Conservation (phyloP, 2,797 vertebrate genomes). For the Gymnodraco acuticeps region DNA sequence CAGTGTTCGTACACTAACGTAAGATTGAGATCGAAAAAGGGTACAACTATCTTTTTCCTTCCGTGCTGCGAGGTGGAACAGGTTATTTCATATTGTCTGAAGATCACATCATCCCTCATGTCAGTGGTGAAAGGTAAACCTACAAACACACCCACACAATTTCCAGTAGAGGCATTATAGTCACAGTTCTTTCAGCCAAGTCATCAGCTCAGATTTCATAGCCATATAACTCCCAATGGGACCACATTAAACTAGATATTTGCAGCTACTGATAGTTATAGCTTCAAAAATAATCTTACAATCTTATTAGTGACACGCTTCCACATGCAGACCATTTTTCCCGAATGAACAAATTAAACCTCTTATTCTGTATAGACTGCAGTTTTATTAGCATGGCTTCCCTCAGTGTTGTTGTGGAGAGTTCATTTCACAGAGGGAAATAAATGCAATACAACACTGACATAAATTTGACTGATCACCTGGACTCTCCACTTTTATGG, state of each 20-base stretch:
- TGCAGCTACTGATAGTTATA: conserved; percentile 13
- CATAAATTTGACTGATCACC: conserved; percentile 63
- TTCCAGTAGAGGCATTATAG: conserved; percentile 5
- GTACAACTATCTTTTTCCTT: not conserved
- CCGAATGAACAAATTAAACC: conserved; percentile 22
- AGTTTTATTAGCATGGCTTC: conserved; percentile 5
- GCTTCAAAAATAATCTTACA: conserved; percentile 22
- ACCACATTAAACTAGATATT: conserved; percentile 31
- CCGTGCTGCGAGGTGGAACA: conserved; percentile 19
- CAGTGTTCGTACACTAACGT: not conserved
- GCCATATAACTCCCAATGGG: conserved; percentile 6
- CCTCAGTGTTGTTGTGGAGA: conserved; percentile 31
- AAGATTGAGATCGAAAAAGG: conserved; percentile 18
- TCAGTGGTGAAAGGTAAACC: conserved; percentile 31
- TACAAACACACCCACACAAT: conserved; percentile 16
- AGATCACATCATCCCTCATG: conserved; percentile 33
- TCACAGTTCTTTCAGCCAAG: conserved; percentile 8
- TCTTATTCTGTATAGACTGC: not conserved
- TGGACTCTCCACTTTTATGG: conserved; percentile 49
- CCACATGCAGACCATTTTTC: not conserved
- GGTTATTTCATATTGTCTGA: conserved; percentile 22
- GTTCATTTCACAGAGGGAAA: conserved; percentile 44
- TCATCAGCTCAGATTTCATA: conserved; percentile 46
- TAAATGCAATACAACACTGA: conserved; percentile 25
- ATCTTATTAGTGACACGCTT: conserved; percentile 1